Conservation (phyloP, 2,888 invertebrate genomes). For the Drosophila pseudotalamancana region DNA sequence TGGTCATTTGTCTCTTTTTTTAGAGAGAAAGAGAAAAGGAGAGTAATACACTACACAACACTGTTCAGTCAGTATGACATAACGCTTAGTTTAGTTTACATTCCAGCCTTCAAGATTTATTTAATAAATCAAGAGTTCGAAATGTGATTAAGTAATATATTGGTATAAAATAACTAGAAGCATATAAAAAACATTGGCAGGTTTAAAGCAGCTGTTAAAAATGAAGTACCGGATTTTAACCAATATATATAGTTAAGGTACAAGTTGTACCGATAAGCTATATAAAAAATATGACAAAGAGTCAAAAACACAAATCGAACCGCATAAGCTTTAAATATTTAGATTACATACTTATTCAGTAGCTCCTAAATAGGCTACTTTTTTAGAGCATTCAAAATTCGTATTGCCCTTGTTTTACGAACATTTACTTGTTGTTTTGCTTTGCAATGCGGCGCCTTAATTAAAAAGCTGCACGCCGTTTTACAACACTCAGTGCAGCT, state of each 20-base stretch:
- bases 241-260: too few species aligned
- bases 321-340: not conserved
- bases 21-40: not conserved
- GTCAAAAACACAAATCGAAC: too few species aligned
- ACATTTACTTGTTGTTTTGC: constrained; percentile 9
- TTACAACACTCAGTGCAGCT: constrained; percentile 35
- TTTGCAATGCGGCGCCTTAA: constrained; percentile 62
- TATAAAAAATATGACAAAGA: too few species aligned
- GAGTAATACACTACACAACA: not conserved
- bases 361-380: too few species aligned
- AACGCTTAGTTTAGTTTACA: too few species aligned
- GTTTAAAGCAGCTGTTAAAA: not conserved
- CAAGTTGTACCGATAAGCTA: too few species aligned
- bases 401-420: not conserved
- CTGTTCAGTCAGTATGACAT: not conserved
- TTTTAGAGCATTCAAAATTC: constrained; percentile 26
- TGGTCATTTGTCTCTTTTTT: constrained; percentile 68
- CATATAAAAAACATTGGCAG: too few species aligned
- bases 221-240: not conserved
- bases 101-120: too few species aligned
- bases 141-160: too few species aligned
- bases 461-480: constrained; percentile 72
- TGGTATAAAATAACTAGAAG: too few species aligned
- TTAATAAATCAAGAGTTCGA: too few species aligned
- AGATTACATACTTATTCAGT: too few species aligned